Evolutionary conservation across 2,113 vertebrate genomes (phyloP), one percentile per base, ranked within the genome.

Genomic region (Aegotheles bennettii): DNA sequence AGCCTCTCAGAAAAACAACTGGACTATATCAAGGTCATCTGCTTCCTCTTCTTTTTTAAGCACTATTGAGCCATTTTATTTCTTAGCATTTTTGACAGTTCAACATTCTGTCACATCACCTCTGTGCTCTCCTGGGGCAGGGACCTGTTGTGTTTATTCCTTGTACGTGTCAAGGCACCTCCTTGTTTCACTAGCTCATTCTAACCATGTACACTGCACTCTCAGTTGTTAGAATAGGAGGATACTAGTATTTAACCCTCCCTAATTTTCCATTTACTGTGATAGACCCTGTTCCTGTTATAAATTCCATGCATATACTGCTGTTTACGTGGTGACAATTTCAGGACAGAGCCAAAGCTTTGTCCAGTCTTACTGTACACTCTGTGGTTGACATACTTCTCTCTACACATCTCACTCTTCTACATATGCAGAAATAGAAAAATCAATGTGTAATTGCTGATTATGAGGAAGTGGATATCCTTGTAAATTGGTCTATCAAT

Each of bases 21-120:
- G 38, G 8, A 47, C 29, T 47, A 7, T 19, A 67, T 4, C 1
- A 2, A 63, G 16, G 42, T 56, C 33, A 67, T 17, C 42, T 29
- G 23, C 50, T 87, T 48, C 43, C 54, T 64, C 36, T 33, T 57
- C 59, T 48, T 57, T 47, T 11, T 35, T 43, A 64, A 56, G 56
- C 36, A 36, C 31, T 45, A 8, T 20, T 36, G 28, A 67, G 35
- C 21, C 10, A 16, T 25, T 63, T 45, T 10, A 50, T 60, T 38
- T 13, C 54, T 63, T 17, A n/a, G 28, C 11, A 14, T 24, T 73
- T 26, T 1, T 47, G 38, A 33, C 53, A 56, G 43, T 4, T 16
- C 23, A 43, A 42, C 11, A 25, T 26, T 50, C 36, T 9, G 19
- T 31, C 63, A n/a, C 1, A 0, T 31, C 4, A 1, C 7, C 38